Conservation (phyloP, 2,113 vertebrate species). For the Brachyhypopomus gauderio region DNA sequence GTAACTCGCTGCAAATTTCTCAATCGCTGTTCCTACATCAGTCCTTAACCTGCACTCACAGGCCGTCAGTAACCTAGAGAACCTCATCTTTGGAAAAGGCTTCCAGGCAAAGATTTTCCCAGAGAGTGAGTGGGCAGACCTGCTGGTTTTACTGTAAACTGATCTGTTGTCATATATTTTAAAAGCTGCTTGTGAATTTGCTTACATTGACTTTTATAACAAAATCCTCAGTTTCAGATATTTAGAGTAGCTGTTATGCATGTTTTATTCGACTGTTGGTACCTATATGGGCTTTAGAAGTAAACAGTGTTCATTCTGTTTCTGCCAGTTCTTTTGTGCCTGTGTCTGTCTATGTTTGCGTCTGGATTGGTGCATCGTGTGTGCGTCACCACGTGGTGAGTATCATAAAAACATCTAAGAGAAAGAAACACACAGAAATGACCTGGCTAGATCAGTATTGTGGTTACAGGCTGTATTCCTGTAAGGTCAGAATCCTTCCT, state of each 20-base stretch:
- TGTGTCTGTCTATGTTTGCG: conserved; percentile 88
- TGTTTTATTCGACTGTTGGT: too few relatives aligned
- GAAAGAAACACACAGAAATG: neutral
- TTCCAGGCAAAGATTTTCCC: conserved; percentile 98
- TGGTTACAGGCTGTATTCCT: neutral
- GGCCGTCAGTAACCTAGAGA: conserved; percentile 98
- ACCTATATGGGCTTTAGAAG: neutral
- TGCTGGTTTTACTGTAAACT: neutral
- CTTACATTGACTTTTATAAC: too few relatives aligned
- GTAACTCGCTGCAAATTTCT: too few relatives aligned
- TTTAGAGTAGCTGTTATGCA: neutral
- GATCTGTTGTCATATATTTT: neutral
- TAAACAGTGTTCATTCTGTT: neutral
- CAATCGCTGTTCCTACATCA: neutral
- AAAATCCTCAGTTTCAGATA: neutral
- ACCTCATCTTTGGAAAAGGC: conserved; percentile 92
- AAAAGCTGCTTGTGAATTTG: neutral
- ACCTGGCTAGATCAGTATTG: too few relatives aligned
- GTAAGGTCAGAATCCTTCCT: neutral
- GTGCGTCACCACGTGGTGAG: conserved; percentile 96
- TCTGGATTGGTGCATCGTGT: conserved; percentile 94
- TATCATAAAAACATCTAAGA: conserved; percentile 7
- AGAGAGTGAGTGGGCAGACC: conserved; percentile 82
- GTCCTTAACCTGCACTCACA: conserved; percentile 74
- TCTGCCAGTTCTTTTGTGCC: conserved; percentile 83